Evolutionary conservation across 2,888 invertebrate species (phyloP), one percentile per base, ranked within the genome.

Genomic region (Ichneumoninae sp.): DNA sequence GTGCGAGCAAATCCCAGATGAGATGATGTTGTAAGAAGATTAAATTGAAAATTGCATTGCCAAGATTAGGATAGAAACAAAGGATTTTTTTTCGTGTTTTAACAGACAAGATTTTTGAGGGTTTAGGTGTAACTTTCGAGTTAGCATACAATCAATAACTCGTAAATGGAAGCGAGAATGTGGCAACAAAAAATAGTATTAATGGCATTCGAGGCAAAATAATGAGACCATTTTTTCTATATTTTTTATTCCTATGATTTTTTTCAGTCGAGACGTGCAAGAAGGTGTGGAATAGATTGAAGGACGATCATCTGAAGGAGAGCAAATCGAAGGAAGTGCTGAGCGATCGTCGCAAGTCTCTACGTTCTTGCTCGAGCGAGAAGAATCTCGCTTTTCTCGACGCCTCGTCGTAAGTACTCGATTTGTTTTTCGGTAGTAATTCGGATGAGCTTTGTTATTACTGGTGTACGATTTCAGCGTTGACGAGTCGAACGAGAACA

Each of bases 401-500:
- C 33, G n/a, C 44, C 16, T 80, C 68, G 36, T 82, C 80, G 85
- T 85, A 52, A 85, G 85, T 79, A 68, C 0, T 60, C 36, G n/a
- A 30, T 19, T 10, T 36, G 44, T 50, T 10, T 33, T 40, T 19
- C 4, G n/a, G 33, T 62, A n/a, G 6, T n/a, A n/a, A 62, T 62
- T 33, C 1, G 33, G 6, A 33, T 4, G 33, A 33, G 16, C n/a
- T 47, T 47, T 33, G 33, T 33, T n/a, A 75, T 47, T 22, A 65
- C 3, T n/a, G 65, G 22, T 62, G 36, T 30, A 36, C 19, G 50
- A 70, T 79, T 74, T 47, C 60, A 87, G 88, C 65, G 50, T 82
- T 33, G 85, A 88, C 16, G 57, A 86, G 72, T 87, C 87, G 26
- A 87, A 85, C 57, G 88, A 87, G 33, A 88, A 86, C 68, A 91